Evolutionary conservation across 2,113 vertebrate species (phyloP).

Genomic region (Pipa parva): DNA sequence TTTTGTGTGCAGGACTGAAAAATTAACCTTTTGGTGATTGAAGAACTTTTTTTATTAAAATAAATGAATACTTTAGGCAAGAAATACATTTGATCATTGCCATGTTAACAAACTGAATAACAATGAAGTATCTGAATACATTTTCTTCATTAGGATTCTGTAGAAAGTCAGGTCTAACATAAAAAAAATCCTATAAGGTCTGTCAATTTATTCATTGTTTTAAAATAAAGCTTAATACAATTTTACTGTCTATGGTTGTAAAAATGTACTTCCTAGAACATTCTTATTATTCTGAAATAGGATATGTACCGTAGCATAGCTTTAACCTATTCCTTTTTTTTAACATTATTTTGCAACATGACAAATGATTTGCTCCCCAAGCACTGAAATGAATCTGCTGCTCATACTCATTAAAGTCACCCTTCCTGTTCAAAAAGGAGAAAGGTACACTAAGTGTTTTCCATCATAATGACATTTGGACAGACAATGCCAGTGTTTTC

Average conservation of each 20-base stretch:
- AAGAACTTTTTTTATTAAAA: constrained; percentile 61
- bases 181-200: neutral
- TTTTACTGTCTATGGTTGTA: constrained; percentile 26
- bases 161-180: constrained; percentile 38
- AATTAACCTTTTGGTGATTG: constrained; percentile 52
- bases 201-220: constrained; percentile 12
- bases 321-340: constrained; percentile 49
- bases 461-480: constrained; percentile 46
- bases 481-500: constrained; percentile 47
- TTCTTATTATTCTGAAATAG: constrained; percentile 4
- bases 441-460: constrained; percentile 51
- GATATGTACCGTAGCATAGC: constrained; percentile 29
- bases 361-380: constrained; percentile 39
- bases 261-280: neutral
- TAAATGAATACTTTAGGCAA: constrained; percentile 53
- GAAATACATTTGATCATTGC: constrained; percentile 49
- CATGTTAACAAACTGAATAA: constrained; percentile 60
- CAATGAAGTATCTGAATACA: constrained; percentile 49
- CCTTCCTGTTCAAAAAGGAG: constrained; percentile 48
- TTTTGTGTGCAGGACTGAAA: constrained; percentile 16
- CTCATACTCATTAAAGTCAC: constrained; percentile 51
- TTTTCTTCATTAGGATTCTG: constrained; percentile 44
- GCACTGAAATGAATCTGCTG: constrained; percentile 41
- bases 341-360: constrained; percentile 47
- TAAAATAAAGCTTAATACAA: constrained; percentile 50